Evolutionary conservation across 1,140 invertebrate genomes (phyloP), one percentile per base, ranked within the genome.

Genomic region (Drosophila rufa): DNA sequence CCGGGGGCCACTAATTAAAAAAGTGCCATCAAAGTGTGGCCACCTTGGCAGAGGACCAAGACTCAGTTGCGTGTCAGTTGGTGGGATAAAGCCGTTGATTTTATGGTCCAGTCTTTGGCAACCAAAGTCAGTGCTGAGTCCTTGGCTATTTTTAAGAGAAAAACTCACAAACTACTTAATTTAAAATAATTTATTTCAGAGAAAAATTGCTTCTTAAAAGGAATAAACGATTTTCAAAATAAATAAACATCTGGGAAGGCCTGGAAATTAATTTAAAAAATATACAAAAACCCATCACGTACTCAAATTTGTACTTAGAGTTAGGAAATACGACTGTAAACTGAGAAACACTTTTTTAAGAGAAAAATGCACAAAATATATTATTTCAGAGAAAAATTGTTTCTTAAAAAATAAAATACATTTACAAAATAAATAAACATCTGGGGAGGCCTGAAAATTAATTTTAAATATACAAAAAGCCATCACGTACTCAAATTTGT

Each of bases 21-120:
- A 89, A 89, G 84, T 89, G 84, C 78, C 84, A 90, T 89, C 84
- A 85, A 85, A 90, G 85, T 80, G 84, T 84, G 84, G 77, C 82
- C 66, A 73, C 75, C 75, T 59, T 69, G 69, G 30, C 71, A 53
- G 0, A 75, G 56, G 22, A 33, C 40, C 46, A 12, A 33, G 59
- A 47, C 60, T 55, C 45, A 17, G 74, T 79, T 77, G 65, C 56
- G 60, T 87, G 84, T 89, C 73, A 65, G 50, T 55, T 85, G 77
- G 77, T 67, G 46, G 57, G 75, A 81, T 85, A 85, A 85, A 85
- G 78, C 69, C 53, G 62, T 22, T 45, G 62, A 84, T 46, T 89
- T 90, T 90, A 89, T 38, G 70, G 58, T 56, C 47, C 61, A 46
- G 14, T 53, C 70, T 57, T 53, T 45, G 40, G 19, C 22, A 17